A percentile compares a stretch with the other conserved stretches of the same genome.
Evolutionary conservation across 1,140 invertebrate species (phyloP).

Genomic region (Drosophila cardini): DNA sequence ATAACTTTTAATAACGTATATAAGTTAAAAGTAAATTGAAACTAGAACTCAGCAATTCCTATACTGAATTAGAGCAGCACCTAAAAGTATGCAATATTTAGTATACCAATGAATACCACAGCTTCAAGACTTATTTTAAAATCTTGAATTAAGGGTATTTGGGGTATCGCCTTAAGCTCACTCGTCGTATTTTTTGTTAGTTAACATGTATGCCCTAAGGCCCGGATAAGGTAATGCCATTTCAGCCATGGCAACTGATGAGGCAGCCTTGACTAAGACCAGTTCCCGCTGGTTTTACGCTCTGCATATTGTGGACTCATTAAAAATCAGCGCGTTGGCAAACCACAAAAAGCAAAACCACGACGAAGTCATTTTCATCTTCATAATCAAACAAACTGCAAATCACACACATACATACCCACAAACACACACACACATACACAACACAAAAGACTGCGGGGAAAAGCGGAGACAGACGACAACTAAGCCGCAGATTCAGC

Average conservation of each 20-base stretch:
- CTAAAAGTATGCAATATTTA: no score
- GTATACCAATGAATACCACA: no score
- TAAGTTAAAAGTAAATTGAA: no score
- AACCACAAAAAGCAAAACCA: constrained; percentile 36
- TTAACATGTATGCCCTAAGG: constrained; percentile 8
- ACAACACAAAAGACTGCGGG: constrained; percentile 5
- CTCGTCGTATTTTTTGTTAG: constrained; percentile 12
- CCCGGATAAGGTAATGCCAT: constrained; percentile 26
- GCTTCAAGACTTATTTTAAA: no score
- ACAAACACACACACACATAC: constrained; percentile 22
- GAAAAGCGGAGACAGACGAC: background rate
- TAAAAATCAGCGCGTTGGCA: constrained; percentile 54
- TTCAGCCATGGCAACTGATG: background rate
- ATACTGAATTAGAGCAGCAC: no score
- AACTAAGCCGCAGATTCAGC: constrained; percentile 28
- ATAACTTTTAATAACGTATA: no score
- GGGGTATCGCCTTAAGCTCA: no score
- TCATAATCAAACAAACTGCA: constrained; percentile 74
- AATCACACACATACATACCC: constrained; percentile 33
- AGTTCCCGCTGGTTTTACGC: constrained; percentile 31
- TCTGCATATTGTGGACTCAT: constrained; percentile 56
- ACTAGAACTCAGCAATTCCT: no score
- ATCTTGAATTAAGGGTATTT: no score
- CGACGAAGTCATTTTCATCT: constrained; percentile 69
- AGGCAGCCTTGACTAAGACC: constrained; percentile 15